Base-by-base conservation (phyloP, 64 coral and sea anemone species). In the Porites lutea region DNA sequence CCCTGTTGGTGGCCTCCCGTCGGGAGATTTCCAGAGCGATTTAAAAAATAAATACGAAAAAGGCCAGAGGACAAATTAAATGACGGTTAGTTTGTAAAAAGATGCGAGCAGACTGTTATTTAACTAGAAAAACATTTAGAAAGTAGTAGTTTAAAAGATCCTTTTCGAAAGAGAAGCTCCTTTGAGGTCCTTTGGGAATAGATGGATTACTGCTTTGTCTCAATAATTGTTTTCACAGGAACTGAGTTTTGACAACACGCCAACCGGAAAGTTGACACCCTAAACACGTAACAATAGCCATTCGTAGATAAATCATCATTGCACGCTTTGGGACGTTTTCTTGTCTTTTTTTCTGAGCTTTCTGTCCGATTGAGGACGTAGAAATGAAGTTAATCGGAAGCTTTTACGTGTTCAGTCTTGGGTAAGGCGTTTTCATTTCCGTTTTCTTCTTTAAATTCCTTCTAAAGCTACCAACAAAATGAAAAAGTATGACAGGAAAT, bases 251-350 rank as follows among this genome's bases (percentile, higher is more conserved):
- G 79, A 83, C 79, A 83, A n/a, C 15, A 44, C 37, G 79, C 79
- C 79, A 80, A 83, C 53, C 22, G 77, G 37, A 63, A 83, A 83
- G 8, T 14, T 83, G 79, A 83, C 44, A 83, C 79, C 79, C 48
- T 16, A 60, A 14, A 10, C 27, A 37, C 27, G 27, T 37, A 37
- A 37, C 27, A 37, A 37, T 37, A 37, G 27, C 27, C 27, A 37
- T 37, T 48, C 59, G 50, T 63, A 12, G 79, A 50, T 5, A 50
- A 37, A 63, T 82, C 58, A 52, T 44, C 44, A 83, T 18, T 2
- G 75, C 10, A 44, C 45, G 59, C 21, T 18, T 49, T 13, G 27
- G 45, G 5, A 61, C 22, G 7, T 83, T 18, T 83, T 62, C 20
- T 14, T 22, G 20, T 48, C 3, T 83, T 83, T 6, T 44, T 20